Base-by-base conservation (phyloP, 2,888 invertebrate genomes). In the Scaptomyza flava region DNA sequence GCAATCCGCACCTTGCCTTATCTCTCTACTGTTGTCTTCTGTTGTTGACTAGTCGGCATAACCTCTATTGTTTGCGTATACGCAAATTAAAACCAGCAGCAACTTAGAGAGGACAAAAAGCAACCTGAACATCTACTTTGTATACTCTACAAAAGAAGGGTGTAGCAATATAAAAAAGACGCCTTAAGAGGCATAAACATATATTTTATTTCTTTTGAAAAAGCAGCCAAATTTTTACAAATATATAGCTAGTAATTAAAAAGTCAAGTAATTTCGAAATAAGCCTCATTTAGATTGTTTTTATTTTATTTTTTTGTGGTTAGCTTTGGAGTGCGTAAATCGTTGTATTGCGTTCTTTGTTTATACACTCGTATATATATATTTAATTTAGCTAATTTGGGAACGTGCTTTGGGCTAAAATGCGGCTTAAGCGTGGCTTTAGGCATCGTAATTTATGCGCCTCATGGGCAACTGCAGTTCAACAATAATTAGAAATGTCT, bases 381-480 rank as follows among this genome's bases (percentile, higher is more conserved):
- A 89, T 90, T 89, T 89, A 89, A 89, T 90, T 90, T 81, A 81
- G 80, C 89, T 89, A 89, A 90, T 89, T 90, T 90, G 85, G 79
- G 70, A 72, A 85, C 85, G 90, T 90, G 87, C 89, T 75, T 61
- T 43, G 80, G 68, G 73, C 71, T 53, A 63, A 59, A 72, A 68
- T 61, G 71, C 67, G 64, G 76, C 80, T 80, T 82, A 79, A 72
- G 62, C 68, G 60, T 54, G 87, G 76, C 87, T 85, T 83, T 65
- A 64, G 57, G 23, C 34, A 6, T 52, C 34, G 68, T 80, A 87
- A 85, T 89, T 85, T 85, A 89, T 85, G 78, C 86, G 72, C 54
- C 64, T 72, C 80, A 73, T 85, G 87, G 82, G 54, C 79, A 67
- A 72, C 83, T 87, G 88, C 88, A 87, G 70, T 83, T 87, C 65